Percentiles rank a stretch among this genome's conserved stretches.
phyloP scores from a whole-genome alignment of 2,888 invertebrate genomes.

The Drosophila incognita region DNA sequence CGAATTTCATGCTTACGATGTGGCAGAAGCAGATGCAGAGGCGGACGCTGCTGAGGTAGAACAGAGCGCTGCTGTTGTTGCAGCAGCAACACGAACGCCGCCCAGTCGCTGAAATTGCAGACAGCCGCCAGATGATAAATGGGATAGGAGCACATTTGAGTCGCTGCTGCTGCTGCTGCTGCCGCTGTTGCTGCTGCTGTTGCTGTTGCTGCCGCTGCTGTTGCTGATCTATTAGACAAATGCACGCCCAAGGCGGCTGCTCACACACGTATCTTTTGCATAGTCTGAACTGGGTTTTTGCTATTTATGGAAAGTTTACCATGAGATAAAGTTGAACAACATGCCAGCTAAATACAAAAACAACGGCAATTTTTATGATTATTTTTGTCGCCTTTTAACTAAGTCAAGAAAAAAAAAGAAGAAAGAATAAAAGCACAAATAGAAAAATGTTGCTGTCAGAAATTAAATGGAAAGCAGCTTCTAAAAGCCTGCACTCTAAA shows the following conservation, averaged over 20 bases:
- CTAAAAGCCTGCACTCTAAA: slow-evolving; percentile 63
- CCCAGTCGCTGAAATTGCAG: slow-evolving; percentile 74
- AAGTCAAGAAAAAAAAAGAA: slow-evolving; percentile 24
- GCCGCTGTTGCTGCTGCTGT: slow-evolving; percentile 19
- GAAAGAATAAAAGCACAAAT: slow-evolving; percentile 7
- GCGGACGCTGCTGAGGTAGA: slow-evolving; percentile 4
- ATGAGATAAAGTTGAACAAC: slow-evolving; percentile 66
- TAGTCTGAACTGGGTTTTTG: slow-evolving; percentile 39
- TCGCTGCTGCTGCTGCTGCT: slow-evolving; percentile 52
- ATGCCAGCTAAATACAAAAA: slow-evolving; percentile 38
- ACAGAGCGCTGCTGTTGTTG: slow-evolving; percentile 28
- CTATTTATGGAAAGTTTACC: slow-evolving; percentile 76
- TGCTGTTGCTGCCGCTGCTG: slow-evolving; percentile 60
- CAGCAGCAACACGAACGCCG: slow-evolving; percentile 65
- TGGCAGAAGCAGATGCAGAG: slow-evolving; percentile 12
- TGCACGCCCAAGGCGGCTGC: slow-evolving; percentile 70
- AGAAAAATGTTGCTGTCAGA: slow-evolving; percentile 68
- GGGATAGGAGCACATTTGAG: slow-evolving; percentile 76
- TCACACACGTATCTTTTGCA: slow-evolving; percentile 36
- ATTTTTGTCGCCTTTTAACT: slow-evolving; percentile 74
- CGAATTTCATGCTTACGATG: slow-evolving; percentile 67
- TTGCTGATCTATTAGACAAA: slow-evolving; percentile 78
- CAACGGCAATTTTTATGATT: slow-evolving; percentile 69
- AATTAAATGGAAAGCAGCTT: slow-evolving; percentile 73
- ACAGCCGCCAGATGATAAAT: slow-evolving; percentile 74